Evolutionary conservation across 2,113 vertebrate species (phyloP), one percentile per base, ranked within the genome.

Genomic region (Orientallactaga bullata): DNA sequence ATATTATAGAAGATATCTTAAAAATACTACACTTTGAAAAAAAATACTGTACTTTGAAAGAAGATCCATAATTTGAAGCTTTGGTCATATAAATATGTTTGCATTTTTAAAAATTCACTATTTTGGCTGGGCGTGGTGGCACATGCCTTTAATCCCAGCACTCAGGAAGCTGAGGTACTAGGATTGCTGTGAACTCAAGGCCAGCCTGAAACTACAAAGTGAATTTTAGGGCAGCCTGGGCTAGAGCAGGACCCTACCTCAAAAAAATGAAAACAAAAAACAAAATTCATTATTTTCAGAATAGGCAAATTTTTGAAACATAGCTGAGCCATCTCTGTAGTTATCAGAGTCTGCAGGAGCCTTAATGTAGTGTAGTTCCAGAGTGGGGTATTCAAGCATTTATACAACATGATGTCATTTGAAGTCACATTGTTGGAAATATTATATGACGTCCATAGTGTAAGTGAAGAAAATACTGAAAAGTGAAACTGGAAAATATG

Each of bases 41-140:
- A 85, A 91, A 78, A 90, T 79, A n/a, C n/a, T n/a, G n/a, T 28
- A 28, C 60, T 85, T 78, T 55, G 18, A 73, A 90, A 90, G 37
- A 85, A 91, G 81, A 90, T 79, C 16, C 20, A 69, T 1, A 89
- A 51, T 32, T 20, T 88, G 73, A 78, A 65, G 69, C 10, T 88
- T 88, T 93, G 69, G 63, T 88, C 69, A 65, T 85, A 26, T 23
- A 24, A 88, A 65, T 35, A 63, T 60, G 79, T 73, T 35, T 84
- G 61, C n/a, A 68, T 71, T 79, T 90, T 28, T 61, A 21, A 37
- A 47, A 47, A 47, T 47, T 47, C 42, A 47, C 42, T 47, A 47
- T 47, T 47, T 47, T 47, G 42, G 42, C 42, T 47, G 42, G 42
- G 42, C 42, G 8, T 47, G 42, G 42, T 47, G 42, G 42, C 42